These are phyloP conservation scores for Rallus crepitans DNA, from an alignment of 2,797 vertebrate genomes.

Conservation along the genomic window DNA sequence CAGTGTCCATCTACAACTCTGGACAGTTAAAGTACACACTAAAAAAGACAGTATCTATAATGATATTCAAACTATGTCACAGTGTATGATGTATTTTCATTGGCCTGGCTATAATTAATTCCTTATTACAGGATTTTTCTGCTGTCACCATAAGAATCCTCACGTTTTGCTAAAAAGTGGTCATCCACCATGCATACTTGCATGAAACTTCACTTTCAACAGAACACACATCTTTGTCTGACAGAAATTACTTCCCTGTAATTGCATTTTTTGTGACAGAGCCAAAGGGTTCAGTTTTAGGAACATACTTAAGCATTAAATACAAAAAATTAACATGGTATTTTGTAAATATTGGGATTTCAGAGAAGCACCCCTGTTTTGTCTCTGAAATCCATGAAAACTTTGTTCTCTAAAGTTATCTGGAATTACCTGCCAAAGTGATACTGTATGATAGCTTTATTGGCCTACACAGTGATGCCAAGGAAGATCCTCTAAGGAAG, in stretches of 20 bases:
- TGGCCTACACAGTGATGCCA: background rate
- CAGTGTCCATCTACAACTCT: background rate
- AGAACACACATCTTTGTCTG: background rate
- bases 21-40: background rate
- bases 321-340: background rate
- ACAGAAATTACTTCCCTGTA: background rate
- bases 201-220: background rate
- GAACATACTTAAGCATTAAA: background rate
- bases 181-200: background rate
- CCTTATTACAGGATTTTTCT: background rate
- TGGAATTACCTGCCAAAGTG: background rate
- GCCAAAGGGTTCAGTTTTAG: background rate
- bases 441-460: background rate
- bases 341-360: background rate
- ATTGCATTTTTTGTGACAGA: background rate
- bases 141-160: background rate
- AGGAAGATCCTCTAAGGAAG: background rate
- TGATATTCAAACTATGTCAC: background rate
- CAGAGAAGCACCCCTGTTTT: background rate
- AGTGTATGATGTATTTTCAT: background rate
- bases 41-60: background rate
- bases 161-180: background rate
- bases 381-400: background rate
- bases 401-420: background rate
- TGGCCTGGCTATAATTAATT: background rate